Conservation (phyloP, 2,113 vertebrate genomes). For the Coregonus clupeaformis region DNA sequence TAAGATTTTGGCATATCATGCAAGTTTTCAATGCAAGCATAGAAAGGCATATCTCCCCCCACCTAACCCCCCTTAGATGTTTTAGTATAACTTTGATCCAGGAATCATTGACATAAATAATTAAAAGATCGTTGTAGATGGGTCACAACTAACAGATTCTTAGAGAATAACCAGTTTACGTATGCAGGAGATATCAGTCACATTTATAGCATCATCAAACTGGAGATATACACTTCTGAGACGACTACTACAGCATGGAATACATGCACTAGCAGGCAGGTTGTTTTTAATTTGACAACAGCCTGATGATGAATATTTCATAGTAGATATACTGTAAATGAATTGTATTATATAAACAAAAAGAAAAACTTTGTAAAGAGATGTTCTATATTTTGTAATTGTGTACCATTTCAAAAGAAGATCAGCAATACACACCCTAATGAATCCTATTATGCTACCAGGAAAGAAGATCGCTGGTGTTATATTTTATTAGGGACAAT, state of each 20-base stretch:
- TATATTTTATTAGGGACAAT: slow-evolving; percentile 81
- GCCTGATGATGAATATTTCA: slow-evolving; percentile 85
- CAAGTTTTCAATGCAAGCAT: slow-evolving; percentile 77
- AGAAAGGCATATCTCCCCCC: slow-evolving; percentile 68
- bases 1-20: slow-evolving; percentile 85
- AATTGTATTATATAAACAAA: slow-evolving; percentile 88
- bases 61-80: slow-evolving; percentile 43
- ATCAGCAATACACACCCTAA: slow-evolving; percentile 96
- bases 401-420: slow-evolving; percentile 87
- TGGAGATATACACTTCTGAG: slow-evolving; percentile 86
- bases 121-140: slow-evolving; percentile 55
- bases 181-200: slow-evolving; percentile 71
- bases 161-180: slow-evolving; percentile 64
- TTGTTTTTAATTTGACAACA: slow-evolving; percentile 85
- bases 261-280: slow-evolving; percentile 90
- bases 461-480: slow-evolving; percentile 65
- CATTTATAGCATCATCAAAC: slow-evolving; percentile 68
- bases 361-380: slow-evolving; percentile 95
- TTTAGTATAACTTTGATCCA: slow-evolving; percentile 46
- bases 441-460: slow-evolving; percentile 76
- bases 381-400: slow-evolving; percentile 99
- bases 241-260: slow-evolving; percentile 77
- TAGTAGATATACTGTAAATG: slow-evolving; percentile 89
- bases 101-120: slow-evolving; percentile 40
- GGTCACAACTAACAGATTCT: slow-evolving; percentile 9